phyloP scores from a whole-genome alignment of 2,113 vertebrate species.

The cat (Felis catus) region F.catus_Fca126_mat1.0 CM031414.1:132172001-132172500 shows the following conservation, averaged over 20 bases:
- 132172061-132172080: no score
- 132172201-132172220: neutral
- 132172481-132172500: neutral
- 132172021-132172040: neutral
- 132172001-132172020: neutral
- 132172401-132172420: neutral
- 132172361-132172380: rapidly evolving
- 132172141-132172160: neutral
- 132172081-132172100: neutral
- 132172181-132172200: neutral
- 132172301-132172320: neutral
- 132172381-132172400: neutral
- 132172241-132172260: neutral
- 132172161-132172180: rapidly evolving
- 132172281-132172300: neutral
- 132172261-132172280: neutral
- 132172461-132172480: rapidly evolving
- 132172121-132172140: neutral
- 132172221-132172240: rapidly evolving
- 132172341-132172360: rapidly evolving
- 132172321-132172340: neutral
- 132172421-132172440: neutral
- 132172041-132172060: neutral
- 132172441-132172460: no score
- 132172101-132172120: neutral